Conservation (phyloP, 2,797 vertebrate species). For the Salmo trutta region DNA sequence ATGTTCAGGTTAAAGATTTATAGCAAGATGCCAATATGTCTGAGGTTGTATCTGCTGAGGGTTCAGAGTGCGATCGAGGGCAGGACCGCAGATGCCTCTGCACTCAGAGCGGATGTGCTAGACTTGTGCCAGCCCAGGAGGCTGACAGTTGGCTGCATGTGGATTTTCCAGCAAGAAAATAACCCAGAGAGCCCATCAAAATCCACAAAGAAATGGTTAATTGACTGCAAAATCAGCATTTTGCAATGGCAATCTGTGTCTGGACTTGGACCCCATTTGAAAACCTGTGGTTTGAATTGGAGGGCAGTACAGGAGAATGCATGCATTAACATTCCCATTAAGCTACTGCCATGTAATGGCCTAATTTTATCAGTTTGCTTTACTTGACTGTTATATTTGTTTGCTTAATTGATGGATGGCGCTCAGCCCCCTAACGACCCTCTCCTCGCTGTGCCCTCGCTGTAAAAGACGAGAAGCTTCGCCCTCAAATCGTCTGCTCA, state of each 20-base stretch:
- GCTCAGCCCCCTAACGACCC: background rate
- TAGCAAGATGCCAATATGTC: background rate
- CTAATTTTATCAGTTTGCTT: background rate
- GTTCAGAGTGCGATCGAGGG: background rate
- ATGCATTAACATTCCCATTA: background rate
- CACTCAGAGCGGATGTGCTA: background rate
- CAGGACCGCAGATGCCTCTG: background rate
- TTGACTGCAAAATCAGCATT: no score
- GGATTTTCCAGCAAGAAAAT: no score
- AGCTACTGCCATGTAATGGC: background rate
- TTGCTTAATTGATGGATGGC: background rate
- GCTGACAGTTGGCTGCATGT: no score
- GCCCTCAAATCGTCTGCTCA: background rate
- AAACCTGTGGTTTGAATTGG: no score
- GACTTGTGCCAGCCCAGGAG: background rate
- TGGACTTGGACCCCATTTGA: no score
- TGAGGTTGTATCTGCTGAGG: background rate
- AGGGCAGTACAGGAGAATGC: background rate
- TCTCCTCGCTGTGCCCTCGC: constrained; percentile 1
- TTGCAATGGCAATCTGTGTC: no score
- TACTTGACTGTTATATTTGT: background rate
- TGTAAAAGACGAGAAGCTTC: background rate
- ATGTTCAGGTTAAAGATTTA: background rate
- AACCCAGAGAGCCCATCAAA: no score
- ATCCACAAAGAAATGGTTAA: no score